Evolutionary conservation across 2,797 vertebrate genomes (phyloP).

Genomic region (Mustela erminea): DNA sequence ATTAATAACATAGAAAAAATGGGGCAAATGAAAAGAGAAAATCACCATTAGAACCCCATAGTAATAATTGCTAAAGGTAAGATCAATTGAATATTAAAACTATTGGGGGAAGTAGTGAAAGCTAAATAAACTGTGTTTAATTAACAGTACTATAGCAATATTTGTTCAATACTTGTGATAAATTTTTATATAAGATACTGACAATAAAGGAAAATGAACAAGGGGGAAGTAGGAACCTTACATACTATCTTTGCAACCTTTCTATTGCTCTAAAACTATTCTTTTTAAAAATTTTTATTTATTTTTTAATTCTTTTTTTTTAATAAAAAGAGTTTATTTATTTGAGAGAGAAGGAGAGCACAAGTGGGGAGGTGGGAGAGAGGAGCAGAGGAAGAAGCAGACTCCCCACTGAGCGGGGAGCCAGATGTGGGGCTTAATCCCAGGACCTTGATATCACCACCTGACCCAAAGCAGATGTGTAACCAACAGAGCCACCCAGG

Average conservation of each 20-base stretch:
- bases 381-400: not conserved
- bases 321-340: not conserved
- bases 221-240: not conserved
- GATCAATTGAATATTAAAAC: not conserved
- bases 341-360: not conserved
- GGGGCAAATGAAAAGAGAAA: constrained; percentile 4
- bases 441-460: not conserved
- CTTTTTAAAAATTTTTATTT: not conserved
- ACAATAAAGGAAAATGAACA: not conserved
- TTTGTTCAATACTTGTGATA: not conserved
- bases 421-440: not conserved
- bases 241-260: not conserved
- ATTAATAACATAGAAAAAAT: constrained; percentile 1
- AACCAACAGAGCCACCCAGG: not conserved
- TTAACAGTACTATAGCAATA: not conserved
- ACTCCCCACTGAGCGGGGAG: not conserved
- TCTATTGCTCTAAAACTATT: constrained; percentile 10
- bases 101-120: not conserved
- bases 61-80: not conserved
- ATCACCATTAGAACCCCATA: not conserved
- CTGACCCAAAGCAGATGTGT: not conserved
- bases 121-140: not conserved
- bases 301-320: too few species aligned
- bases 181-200: not conserved
- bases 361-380: not conserved